These are phyloP conservation scores for Hofmannophila pseudospretella DNA, from an alignment of 2,888 invertebrate species.

Conservation along the genomic window DNA sequence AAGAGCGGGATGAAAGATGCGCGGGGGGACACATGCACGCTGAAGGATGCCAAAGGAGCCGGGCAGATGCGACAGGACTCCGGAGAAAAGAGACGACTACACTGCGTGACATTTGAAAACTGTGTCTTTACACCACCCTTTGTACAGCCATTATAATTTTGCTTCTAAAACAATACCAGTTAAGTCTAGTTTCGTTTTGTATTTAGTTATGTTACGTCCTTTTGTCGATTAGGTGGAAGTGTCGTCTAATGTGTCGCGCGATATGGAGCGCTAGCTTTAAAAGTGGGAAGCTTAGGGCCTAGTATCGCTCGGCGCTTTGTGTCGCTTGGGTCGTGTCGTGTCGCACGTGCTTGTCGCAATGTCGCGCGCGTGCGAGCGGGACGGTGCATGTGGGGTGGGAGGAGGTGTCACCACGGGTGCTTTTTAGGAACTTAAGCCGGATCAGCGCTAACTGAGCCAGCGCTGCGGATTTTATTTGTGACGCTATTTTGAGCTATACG, in stretches of 20 bases:
- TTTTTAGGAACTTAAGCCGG: constrained; percentile 66
- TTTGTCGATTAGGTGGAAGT: constrained; percentile 34
- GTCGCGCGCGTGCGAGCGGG: constrained; percentile 65
- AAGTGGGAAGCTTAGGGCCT: constrained; percentile 43
- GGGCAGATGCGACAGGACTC: constrained; percentile 75
- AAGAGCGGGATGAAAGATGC: constrained; percentile 73
- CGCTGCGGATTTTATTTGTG: constrained; percentile 50
- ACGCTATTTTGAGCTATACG: constrained; percentile 56
- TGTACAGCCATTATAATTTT: constrained; percentile 20
- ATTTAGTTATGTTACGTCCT: constrained; percentile 30
- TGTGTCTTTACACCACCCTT: constrained; percentile 71
- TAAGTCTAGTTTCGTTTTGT: constrained; percentile 29
- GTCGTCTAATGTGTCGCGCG: constrained; percentile 75
- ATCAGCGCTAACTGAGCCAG: constrained; percentile 50
- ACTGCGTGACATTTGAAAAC: constrained; percentile 76
- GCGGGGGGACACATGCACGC: constrained; percentile 66
- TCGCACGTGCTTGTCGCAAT: constrained; percentile 59
- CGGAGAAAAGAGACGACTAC: constrained; percentile 76
- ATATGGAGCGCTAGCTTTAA: constrained; percentile 62
- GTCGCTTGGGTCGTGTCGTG: constrained; percentile 55
- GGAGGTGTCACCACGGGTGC: constrained; percentile 71
- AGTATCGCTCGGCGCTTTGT: constrained; percentile 39
- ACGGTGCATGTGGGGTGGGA: constrained; percentile 49
- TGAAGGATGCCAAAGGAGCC: constrained; percentile 75
- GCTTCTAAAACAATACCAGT: not conserved